These are phyloP conservation scores for Pristionchus japonicus DNA, from an alignment of 2,888 invertebrate genomes.

Conservation along the genomic window DNA sequence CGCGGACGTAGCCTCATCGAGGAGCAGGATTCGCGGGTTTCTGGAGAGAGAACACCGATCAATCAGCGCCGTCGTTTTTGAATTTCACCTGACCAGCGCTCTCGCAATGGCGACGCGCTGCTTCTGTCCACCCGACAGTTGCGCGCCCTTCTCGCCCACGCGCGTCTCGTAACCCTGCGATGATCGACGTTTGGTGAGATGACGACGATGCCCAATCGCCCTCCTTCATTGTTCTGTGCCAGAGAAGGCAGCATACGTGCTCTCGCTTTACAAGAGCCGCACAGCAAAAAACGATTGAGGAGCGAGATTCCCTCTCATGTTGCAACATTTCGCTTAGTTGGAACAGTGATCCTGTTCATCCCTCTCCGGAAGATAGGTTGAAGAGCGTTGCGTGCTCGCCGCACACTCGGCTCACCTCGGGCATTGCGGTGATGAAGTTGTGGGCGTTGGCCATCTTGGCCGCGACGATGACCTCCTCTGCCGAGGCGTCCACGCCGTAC, in stretches of 20 bases:
- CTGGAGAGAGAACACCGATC: too few species aligned
- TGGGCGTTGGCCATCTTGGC: slow-evolving; percentile 55
- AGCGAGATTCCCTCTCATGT: too few species aligned
- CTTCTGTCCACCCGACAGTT: slow-evolving; percentile 58
- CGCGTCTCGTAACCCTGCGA: slow-evolving; percentile 57
- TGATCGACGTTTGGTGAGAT: background rate
- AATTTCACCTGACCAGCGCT: slow-evolving; percentile 43
- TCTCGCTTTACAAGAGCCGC: too few species aligned
- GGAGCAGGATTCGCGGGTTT: slow-evolving; percentile 52
- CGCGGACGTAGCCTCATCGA: slow-evolving; percentile 55
- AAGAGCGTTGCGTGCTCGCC: too few species aligned
- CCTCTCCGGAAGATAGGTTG: too few species aligned
- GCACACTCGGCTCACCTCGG: slow-evolving; percentile 57
- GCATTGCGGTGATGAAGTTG: slow-evolving; percentile 75
- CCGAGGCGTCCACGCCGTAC: slow-evolving; percentile 71
- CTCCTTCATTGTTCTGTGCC: too few species aligned
- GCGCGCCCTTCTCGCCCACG: slow-evolving; percentile 57
- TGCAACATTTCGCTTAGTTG: too few species aligned
- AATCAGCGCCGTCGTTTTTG: too few species aligned
- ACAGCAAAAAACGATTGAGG: too few species aligned
- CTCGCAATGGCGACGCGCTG: slow-evolving; percentile 57
- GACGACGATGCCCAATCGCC: background rate
- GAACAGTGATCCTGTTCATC: too few species aligned
- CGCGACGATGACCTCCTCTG: slow-evolving; percentile 72
- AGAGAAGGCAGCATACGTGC: too few species aligned